phyloP scores from a whole-genome alignment of 2,113 vertebrate genomes.

The Hippocampus comes region DNA sequence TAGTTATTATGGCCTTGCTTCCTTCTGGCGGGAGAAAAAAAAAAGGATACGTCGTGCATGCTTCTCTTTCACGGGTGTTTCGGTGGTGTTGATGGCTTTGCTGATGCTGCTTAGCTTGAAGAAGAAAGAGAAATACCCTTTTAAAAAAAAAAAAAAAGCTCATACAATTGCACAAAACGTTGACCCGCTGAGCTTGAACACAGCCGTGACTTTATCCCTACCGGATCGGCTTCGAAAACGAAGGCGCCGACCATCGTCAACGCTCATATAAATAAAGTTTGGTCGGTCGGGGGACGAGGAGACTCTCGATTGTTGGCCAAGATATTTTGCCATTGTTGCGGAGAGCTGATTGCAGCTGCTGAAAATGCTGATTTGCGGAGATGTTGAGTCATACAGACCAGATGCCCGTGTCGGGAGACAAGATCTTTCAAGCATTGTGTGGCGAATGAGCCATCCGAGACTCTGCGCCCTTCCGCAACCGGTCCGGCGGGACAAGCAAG shows the following conservation, averaged over 20 bases:
- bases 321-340: no score
- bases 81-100: slow-evolving; percentile 91
- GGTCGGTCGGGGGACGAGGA: no score
- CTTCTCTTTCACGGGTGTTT: slow-evolving; percentile 95
- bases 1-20: no score
- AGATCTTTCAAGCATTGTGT: neutral
- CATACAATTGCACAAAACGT: neutral
- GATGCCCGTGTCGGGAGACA: slow-evolving; percentile 1
- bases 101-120: slow-evolving; percentile 91
- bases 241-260: no score
- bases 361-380: neutral
- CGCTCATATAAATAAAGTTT: no score
- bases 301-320: no score
- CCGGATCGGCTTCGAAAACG: no score
- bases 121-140: slow-evolving; percentile 1
- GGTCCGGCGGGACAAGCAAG: slow-evolving; percentile 48
- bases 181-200: no score
- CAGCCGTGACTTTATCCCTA: no score
- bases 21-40: neutral
- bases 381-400: neutral
- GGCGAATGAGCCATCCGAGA: slow-evolving; percentile 10
- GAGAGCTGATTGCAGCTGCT: neutral
- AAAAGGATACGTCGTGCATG: slow-evolving; percentile 94
- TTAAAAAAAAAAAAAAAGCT: neutral
- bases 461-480: slow-evolving; percentile 9